Conservation (phyloP, 2,888 invertebrate genomes). For the Lordiphosa andalusiaca region DNA sequence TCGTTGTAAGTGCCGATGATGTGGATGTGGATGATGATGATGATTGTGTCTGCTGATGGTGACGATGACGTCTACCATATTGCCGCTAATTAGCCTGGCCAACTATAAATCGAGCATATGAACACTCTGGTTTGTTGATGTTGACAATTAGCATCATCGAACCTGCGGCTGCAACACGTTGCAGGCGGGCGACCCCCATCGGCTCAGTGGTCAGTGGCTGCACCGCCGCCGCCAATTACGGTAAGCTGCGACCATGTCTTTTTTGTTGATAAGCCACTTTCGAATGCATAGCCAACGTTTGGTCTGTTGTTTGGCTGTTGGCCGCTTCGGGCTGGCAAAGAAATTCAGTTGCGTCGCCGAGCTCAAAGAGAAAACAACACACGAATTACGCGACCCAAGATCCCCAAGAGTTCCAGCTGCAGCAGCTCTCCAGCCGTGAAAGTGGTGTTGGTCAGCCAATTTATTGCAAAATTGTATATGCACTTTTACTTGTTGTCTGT, state of each 20-base stretch:
- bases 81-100: conserved; percentile 54
- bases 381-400: conserved; percentile 44
- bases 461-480: conserved; percentile 47
- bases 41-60: conserved; percentile 10
- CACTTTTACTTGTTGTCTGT: conserved; percentile 59
- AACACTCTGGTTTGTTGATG: conserved; percentile 41
- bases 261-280: conserved; percentile 69
- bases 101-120: conserved; percentile 57
- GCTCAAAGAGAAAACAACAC: conserved; percentile 70
- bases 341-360: conserved; percentile 68
- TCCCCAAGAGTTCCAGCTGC: conserved; percentile 6
- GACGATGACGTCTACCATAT: conserved; percentile 24
- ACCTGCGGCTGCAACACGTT: conserved; percentile 48
- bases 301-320: conserved; percentile 37
- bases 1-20: conserved; percentile 24
- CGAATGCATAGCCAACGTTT: conserved; percentile 49
- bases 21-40: conserved; percentile 16
- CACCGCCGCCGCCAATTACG: conserved; percentile 49
- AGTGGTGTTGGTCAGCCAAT: conserved; percentile 37
- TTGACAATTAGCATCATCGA: conserved; percentile 64
- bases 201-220: conserved; percentile 9
- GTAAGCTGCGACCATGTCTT: conserved; percentile 48
- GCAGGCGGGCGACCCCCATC: conserved; percentile 23
- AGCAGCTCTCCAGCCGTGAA: conserved; percentile 30
- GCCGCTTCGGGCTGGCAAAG: conserved; percentile 42